These are phyloP conservation scores for Scolanthus callimorphus DNA, from an alignment of 92 coral and sea anemone genomes.

Conservation along the genomic window DNA sequence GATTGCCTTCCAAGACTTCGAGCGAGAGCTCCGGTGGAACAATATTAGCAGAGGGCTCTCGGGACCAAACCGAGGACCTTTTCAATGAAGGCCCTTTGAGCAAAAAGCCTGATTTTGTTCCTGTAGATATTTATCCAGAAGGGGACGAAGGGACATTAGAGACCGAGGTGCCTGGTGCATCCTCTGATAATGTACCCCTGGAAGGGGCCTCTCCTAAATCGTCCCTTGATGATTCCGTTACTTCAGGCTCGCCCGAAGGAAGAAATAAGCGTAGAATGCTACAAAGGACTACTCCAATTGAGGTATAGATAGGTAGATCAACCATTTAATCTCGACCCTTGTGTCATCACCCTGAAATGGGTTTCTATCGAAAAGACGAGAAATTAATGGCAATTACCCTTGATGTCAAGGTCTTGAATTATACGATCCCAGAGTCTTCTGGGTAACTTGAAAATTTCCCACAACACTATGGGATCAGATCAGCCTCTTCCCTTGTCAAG, in stretches of 20 bases:
- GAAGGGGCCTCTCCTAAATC: slow-evolving; percentile 16
- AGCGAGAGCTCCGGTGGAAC: slow-evolving; percentile 34
- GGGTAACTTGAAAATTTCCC: too few species aligned
- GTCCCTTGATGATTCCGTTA: slow-evolving; percentile 27
- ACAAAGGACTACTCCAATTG: slow-evolving; percentile 39
- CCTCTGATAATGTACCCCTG: not conserved
- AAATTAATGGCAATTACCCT: too few species aligned
- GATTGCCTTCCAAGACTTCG: slow-evolving; percentile 17
- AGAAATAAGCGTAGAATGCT: slow-evolving; percentile 41
- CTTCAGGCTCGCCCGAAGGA: slow-evolving; percentile 20
- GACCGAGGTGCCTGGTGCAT: slow-evolving; percentile 5
- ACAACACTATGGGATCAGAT: too few species aligned
- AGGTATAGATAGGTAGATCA: slow-evolving; percentile 42
- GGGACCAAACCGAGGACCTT: slow-evolving; percentile 3
- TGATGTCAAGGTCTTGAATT: too few species aligned
- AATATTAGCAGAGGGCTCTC: slow-evolving; percentile 18
- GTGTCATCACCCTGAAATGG: too few species aligned
- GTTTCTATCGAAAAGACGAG: too few species aligned
- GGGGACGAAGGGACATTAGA: slow-evolving; percentile 6
- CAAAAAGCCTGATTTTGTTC: not conserved
- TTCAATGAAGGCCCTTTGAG: not conserved
- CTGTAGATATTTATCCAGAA: slow-evolving; percentile 11
- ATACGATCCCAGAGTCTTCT: too few species aligned
- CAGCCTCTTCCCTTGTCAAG: too few species aligned
- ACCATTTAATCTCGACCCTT: too few species aligned